A percentile compares a stretch with the other conserved stretches of the same genome.
Evolutionary conservation across 23 tunicate genomes (phyloP).

Genomic region (Corella eumyota): DNA sequence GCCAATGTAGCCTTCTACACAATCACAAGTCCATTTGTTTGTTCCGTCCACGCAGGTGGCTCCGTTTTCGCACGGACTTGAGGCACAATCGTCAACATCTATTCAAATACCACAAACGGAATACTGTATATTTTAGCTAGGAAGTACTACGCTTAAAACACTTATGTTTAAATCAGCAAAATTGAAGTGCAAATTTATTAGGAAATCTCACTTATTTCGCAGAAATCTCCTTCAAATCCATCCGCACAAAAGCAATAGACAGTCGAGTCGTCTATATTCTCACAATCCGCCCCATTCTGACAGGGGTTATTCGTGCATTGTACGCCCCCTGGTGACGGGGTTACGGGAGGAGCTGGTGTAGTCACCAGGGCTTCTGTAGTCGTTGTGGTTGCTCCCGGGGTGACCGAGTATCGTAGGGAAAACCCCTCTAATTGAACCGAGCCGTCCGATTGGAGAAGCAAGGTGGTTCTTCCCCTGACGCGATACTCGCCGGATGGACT

Average conservation of each 20-base stretch:
- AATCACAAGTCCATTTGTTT: conserved; percentile 49
- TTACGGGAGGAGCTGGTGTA: conserved; percentile 18
- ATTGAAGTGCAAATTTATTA: no score
- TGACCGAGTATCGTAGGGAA: conserved; percentile 22
- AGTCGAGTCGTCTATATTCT: conserved; percentile 56
- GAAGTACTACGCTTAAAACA: no score
- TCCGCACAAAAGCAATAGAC: conserved; percentile 77
- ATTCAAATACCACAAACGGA: neutral
- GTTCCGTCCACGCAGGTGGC: conserved; percentile 69
- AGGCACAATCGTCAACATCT: conserved; percentile 82
- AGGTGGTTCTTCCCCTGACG: conserved; percentile 21
- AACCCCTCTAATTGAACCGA: conserved; percentile 49
- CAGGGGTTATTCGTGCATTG: conserved; percentile 80
- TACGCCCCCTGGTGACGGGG: conserved; percentile 18
- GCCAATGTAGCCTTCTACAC: conserved; percentile 51
- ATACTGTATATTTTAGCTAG: neutral
- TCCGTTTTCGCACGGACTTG: conserved; percentile 70
- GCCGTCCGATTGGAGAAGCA: conserved; percentile 29
- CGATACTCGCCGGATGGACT: conserved; percentile 21
- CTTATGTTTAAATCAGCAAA: no score
- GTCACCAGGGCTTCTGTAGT: conserved; percentile 16
- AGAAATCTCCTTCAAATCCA: conserved; percentile 69
- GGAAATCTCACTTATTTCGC: conserved; percentile 72
- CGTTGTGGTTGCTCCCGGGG: conserved; percentile 18
- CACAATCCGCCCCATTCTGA: conserved; percentile 68